These are phyloP conservation scores for Hipposideros larvatus DNA, from an alignment of 2,797 vertebrate species.

Conservation along the genomic window DNA sequence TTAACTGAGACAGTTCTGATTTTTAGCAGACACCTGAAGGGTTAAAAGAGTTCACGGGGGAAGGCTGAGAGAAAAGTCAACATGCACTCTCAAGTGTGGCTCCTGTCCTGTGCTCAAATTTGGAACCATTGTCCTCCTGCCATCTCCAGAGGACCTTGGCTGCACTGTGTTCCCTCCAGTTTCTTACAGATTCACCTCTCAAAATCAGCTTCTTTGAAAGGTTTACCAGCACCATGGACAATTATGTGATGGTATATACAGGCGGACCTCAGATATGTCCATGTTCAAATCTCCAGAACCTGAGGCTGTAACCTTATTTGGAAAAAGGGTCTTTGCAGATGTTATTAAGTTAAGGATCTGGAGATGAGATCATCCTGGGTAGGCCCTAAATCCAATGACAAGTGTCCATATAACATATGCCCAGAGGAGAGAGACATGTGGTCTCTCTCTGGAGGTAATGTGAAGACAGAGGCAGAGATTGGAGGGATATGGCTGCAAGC, in stretches of 20 bases:
- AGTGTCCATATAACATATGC: neutral
- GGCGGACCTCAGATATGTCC: neutral
- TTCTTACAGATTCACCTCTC: neutral
- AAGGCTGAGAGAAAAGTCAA: neutral
- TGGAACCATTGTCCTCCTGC: neutral
- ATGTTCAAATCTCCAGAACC: neutral
- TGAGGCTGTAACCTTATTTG: neutral
- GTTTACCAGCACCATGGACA: neutral
- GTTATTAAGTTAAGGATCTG: neutral
- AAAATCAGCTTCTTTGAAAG: neutral
- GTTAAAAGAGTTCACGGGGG: neutral
- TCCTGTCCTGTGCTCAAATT: neutral
- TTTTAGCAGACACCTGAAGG: constrained; percentile 38
- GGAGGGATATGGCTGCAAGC: neutral
- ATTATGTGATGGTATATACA: neutral
- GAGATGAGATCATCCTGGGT: neutral
- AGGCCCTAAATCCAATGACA: neutral
- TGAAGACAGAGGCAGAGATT: neutral
- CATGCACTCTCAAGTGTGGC: neutral
- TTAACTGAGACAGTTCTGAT: constrained; percentile 28
- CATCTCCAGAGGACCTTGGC: neutral
- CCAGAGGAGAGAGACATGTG: neutral
- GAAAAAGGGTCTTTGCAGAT: neutral
- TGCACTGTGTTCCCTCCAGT: neutral
- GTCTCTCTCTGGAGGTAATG: neutral